These are phyloP conservation scores for Mizuhopecten yessoensis DNA, from an alignment of 1,140 invertebrate species.

Conservation along the genomic window DNA sequence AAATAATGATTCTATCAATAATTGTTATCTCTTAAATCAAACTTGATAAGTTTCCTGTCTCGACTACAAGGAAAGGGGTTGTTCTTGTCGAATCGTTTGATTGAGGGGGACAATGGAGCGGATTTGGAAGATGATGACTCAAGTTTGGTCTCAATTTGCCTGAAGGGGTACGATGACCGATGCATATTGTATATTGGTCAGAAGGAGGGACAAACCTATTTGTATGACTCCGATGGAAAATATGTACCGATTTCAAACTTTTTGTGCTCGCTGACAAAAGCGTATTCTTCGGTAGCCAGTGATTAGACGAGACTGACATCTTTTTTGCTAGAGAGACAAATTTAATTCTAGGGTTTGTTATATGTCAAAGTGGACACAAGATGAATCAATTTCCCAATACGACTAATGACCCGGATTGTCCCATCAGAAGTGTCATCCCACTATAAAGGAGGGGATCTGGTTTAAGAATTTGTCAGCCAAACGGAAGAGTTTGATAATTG, in stretches of 20 bases:
- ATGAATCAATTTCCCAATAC: conserved; percentile 34
- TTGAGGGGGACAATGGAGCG: neutral
- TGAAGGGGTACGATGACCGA: neutral
- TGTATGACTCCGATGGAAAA: conserved; percentile 9
- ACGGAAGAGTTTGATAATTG: neutral
- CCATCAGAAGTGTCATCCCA: neutral
- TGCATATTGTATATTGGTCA: neutral
- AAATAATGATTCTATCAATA: no score
- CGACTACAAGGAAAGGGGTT: conserved; percentile 2
- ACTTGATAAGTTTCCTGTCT: neutral
- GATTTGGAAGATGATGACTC: conserved; percentile 14
- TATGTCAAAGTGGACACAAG: neutral
- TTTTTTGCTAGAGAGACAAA: conserved; percentile 34
- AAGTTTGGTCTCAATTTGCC: conserved; percentile 15
- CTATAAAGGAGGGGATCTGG: neutral
- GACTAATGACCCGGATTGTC: neutral
- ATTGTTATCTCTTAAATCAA: no score
- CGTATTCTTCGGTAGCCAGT: neutral
- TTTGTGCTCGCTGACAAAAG: neutral
- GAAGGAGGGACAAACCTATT: conserved; percentile 17
- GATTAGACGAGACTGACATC: conserved; percentile 8
- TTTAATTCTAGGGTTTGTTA: conserved; percentile 12
- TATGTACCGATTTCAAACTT: conserved; percentile 8
- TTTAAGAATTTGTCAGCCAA: neutral
- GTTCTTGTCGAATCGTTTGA: neutral